Conservation (phyloP, 2,888 invertebrate genomes). For the Melitaea athalia region DNA sequence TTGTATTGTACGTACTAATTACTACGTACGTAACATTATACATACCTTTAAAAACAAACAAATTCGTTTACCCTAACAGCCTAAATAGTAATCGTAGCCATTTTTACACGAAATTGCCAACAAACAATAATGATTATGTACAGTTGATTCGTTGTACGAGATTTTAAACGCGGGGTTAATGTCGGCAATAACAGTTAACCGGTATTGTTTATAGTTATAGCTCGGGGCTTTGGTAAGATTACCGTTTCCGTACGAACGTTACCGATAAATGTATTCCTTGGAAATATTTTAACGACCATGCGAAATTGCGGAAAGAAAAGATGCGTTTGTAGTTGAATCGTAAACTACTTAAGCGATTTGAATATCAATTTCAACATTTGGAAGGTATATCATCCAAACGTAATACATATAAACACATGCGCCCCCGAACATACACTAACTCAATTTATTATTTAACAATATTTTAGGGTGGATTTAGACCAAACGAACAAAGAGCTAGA, state of each 20-base stretch:
- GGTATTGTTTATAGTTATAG: slow-evolving; percentile 27
- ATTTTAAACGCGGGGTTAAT: slow-evolving; percentile 18
- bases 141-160: slow-evolving; percentile 13
- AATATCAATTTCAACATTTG: too few species aligned
- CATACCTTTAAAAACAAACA: not conserved
- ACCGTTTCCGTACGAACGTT: not conserved
- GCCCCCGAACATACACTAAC: too few species aligned
- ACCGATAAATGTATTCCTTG: not conserved
- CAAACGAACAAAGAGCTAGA: too few species aligned
- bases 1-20: too few species aligned
- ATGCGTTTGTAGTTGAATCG: too few species aligned
- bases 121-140: slow-evolving; percentile 1
- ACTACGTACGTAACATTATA: not conserved
- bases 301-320: not conserved
- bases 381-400: too few species aligned
- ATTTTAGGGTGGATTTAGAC: too few species aligned
- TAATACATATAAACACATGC: too few species aligned
- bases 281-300: not conserved
- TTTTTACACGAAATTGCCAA: not conserved
- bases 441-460: too few species aligned
- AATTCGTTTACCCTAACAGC: not conserved
- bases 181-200: slow-evolving; percentile 20
- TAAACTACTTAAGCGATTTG: too few species aligned
- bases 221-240: not conserved
- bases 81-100: not conserved